Evolutionary conservation across 2,797 vertebrate species (phyloP), one percentile per base, ranked within the genome.

Genomic region (Pelochelys cantorii): DNA sequence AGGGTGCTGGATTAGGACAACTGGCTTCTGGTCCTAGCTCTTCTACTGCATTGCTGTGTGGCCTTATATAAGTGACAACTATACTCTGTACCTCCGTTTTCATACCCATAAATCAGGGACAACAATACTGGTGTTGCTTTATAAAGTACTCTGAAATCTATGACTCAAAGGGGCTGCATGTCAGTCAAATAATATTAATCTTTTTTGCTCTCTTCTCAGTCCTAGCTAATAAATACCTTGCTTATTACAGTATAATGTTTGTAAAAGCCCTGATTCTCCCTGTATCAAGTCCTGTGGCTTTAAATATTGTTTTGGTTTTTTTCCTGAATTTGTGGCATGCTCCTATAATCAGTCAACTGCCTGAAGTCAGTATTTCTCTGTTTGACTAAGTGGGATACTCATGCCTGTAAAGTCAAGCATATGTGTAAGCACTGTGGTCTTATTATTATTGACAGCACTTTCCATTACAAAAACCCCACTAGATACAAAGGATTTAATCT

Each of bases 361-460:
- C 34, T 23, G 37, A 37, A 20, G 34, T 71, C 68, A 71, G 68
- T 22, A 71, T 37, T 71, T 71, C 68, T 71, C 68, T 71, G 34
- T 23, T 71, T 37, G 68, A 37, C 68, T 71, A 20, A 37, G 18
- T 71, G 11, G 83, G 22, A 65, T 65, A 56, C 75, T 59, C n/a
- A 3, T 5, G 0, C 0, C 6, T 22, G 13, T 1, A 0, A 37
- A 75, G 62, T 1, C 55, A 48, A 11, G 13, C 0, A 18, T 9
- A 42, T 4, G 8, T 20, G 14, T n/a, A 0, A 79, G 56, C 7
- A 77, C 17, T 3, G 0, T 0, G 42, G 74, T 34, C 20, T 71
- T 68, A 68, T 34, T 68, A 68, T 11, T 34, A 22, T 34, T 18
- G 27, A 10, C 27, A 75, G 3, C 1, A 2, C 9, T 4, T 27